These are phyloP conservation scores for Trachythela sp. DNA, from an alignment of 64 coral and sea anemone species.

Conservation along the genomic window DNA sequence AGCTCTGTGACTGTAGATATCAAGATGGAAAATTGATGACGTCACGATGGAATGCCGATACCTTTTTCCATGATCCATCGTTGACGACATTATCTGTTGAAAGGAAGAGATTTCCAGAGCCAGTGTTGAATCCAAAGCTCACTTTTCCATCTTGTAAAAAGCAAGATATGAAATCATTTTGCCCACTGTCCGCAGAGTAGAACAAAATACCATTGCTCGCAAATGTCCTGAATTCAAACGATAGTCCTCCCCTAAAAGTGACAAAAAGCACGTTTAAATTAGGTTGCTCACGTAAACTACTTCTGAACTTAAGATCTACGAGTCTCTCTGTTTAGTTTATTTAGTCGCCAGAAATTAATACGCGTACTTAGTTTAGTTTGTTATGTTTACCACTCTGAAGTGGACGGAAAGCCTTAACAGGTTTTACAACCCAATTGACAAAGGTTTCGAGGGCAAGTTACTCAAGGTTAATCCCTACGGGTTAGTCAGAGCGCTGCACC, in stretches of 20 bases:
- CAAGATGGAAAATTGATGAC: no score
- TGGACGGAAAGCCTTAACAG: no score
- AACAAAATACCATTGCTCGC: background rate
- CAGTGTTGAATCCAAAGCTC: background rate
- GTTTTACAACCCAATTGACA: no score
- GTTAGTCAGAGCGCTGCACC: no score
- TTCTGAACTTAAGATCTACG: background rate
- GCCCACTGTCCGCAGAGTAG: background rate
- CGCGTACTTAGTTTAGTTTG: no score
- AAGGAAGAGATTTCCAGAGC: background rate
- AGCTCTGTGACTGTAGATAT: no score
- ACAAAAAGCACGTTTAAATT: background rate
- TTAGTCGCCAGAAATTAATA: no score
- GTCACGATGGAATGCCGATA: background rate
- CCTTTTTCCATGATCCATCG: background rate
- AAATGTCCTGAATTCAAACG: background rate
- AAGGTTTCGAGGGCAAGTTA: no score
- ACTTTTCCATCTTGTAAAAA: background rate
- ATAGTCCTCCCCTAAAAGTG: background rate
- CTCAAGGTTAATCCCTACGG: no score
- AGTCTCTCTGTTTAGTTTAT: no score
- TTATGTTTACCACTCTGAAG: no score
- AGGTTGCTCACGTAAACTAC: background rate
- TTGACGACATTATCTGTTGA: background rate
- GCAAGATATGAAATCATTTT: background rate